Conservation (phyloP, 92 coral and sea anemone species). For the Palythoa grandiflora region DNA sequence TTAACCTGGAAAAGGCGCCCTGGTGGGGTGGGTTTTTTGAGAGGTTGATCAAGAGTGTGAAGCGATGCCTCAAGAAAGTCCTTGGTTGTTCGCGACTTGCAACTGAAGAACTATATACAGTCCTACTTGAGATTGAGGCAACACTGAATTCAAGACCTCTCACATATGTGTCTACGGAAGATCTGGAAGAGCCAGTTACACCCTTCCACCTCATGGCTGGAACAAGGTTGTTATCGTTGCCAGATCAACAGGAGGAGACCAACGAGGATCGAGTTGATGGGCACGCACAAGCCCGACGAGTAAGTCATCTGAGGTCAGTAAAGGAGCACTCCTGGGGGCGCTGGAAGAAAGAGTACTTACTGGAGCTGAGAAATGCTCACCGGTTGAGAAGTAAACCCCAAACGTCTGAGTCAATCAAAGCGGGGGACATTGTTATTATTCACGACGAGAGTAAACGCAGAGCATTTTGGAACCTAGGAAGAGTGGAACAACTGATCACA, state of each 20-base stretch:
- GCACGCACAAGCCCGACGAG: not conserved
- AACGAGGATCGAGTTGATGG: not conserved
- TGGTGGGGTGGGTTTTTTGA: constrained; percentile 60
- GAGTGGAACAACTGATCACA: constrained; percentile 20
- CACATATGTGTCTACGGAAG: constrained; percentile 12
- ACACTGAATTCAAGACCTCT: constrained; percentile 2
- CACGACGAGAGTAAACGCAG: not conserved
- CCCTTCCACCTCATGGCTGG: not conserved
- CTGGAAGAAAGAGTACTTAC: constrained; percentile 33
- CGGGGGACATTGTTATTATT: constrained; percentile 1
- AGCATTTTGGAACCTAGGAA: not conserved
- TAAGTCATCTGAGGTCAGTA: not conserved
- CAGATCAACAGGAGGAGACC: not conserved
- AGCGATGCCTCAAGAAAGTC: constrained; percentile 50
- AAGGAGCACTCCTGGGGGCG: constrained; percentile 40
- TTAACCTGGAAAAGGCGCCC: constrained; percentile 52
- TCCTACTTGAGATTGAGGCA: constrained; percentile 1
- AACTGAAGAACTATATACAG: not conserved
- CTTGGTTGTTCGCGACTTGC: constrained; percentile 5
- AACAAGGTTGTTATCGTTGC: constrained; percentile 9
- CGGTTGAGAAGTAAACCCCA: not conserved
- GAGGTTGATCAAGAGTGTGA: constrained; percentile 41
- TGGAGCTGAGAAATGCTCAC: constrained; percentile 13
- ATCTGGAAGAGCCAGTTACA: not conserved
- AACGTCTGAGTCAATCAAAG: not conserved